Evolutionary conservation across 2,113 vertebrate genomes (phyloP).

Genomic region (Panthera uncia): DNA sequence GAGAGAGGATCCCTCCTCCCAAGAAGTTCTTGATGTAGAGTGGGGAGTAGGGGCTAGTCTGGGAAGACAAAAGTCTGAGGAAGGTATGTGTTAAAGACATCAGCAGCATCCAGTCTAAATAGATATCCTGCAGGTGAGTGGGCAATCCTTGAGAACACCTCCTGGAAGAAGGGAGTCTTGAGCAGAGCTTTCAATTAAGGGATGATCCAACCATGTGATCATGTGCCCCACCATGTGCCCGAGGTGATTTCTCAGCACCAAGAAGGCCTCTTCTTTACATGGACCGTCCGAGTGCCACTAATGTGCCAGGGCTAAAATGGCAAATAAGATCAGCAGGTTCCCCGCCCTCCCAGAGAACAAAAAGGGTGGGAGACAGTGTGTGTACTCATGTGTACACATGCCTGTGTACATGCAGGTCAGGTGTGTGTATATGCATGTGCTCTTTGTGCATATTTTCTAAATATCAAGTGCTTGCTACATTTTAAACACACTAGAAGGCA

Average conservation of each 20-base stretch:
- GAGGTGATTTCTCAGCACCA: background rate
- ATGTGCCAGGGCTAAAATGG: background rate
- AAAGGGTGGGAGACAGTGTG: background rate
- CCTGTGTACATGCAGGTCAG: background rate
- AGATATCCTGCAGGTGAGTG: accelerated
- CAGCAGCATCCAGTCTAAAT: background rate
- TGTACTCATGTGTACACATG: accelerated
- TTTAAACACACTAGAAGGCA: background rate
- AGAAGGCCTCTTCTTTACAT: background rate
- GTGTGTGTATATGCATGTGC: too few species aligned
- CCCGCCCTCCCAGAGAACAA: background rate
- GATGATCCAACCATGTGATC: background rate
- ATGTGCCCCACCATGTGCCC: background rate
- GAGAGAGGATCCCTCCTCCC: background rate
- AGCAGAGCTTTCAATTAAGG: background rate
- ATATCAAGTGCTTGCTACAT: background rate
- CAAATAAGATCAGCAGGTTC: background rate
- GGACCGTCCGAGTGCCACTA: background rate
- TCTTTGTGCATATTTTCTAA: background rate
- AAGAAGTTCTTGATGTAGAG: background rate
- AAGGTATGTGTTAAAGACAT: background rate
- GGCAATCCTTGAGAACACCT: background rate
- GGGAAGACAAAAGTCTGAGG: background rate
- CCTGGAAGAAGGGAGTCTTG: background rate
- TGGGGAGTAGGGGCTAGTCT: background rate